phyloP scores from a whole-genome alignment of 2,797 vertebrate genomes.

The Mus spretus region DNA sequence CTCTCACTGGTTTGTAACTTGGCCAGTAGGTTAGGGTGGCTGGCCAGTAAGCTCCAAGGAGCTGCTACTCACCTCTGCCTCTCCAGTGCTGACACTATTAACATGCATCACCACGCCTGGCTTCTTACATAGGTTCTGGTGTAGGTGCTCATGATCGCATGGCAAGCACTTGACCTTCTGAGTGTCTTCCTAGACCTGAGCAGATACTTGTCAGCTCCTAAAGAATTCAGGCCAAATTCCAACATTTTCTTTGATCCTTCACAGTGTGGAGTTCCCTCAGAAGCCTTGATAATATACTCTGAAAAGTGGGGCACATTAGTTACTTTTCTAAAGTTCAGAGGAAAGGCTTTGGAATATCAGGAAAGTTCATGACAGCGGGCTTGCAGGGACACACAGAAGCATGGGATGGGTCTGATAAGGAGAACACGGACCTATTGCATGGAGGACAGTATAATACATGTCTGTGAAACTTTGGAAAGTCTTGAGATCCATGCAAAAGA shows the following conservation, averaged over 20 bases:
- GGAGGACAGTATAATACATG: too few species aligned
- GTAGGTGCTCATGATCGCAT: too few species aligned
- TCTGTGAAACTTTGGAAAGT: neutral
- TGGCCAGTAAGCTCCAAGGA: neutral
- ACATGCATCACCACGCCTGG: neutral
- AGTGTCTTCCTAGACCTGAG: neutral
- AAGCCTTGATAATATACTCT: neutral
- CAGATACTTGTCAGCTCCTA: neutral
- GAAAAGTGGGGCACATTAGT: neutral
- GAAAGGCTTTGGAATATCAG: neutral
- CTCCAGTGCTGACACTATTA: neutral
- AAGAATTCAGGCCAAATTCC: neutral
- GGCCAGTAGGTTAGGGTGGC: neutral
- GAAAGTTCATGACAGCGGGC: neutral
- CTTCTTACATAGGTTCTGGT: neutral
- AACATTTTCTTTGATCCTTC: neutral
- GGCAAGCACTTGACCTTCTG: too few species aligned
- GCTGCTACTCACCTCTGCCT: neutral
- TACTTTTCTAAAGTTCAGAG: neutral
- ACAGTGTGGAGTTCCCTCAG: neutral
- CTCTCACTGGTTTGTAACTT: neutral
- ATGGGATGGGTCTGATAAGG: accelerated
- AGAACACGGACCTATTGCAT: accelerated
- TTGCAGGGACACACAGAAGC: neutral
- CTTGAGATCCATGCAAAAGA: neutral